These are phyloP conservation scores for Trichacis sp. DNA, from an alignment of 2,888 invertebrate genomes.

Conservation along the genomic window DNA sequence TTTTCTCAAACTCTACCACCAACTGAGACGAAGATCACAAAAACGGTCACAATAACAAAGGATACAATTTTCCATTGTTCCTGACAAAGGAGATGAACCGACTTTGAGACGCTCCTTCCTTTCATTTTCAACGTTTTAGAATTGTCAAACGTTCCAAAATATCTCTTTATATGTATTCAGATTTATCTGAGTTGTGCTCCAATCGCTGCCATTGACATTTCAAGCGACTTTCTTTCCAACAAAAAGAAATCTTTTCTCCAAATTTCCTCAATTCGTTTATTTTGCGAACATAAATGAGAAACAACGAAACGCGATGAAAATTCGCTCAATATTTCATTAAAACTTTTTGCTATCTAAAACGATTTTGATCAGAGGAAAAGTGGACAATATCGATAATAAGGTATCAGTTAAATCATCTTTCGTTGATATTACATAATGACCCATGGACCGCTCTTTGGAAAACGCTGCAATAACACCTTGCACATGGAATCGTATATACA, in stretches of 20 bases:
- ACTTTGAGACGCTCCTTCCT: constrained; percentile 11
- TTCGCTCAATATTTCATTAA: background rate
- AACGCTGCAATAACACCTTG: constrained; percentile 19
- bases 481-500: constrained; percentile 13
- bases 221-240: background rate
- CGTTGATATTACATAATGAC: constrained; percentile 38
- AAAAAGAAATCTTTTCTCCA: background rate
- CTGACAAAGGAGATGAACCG: constrained; percentile 12
- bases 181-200: constrained; percentile 4
- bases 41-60: constrained; percentile 22
- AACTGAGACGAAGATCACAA: constrained; percentile 1
- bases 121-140: background rate
- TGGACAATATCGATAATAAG: constrained; percentile 45
- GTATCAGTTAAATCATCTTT: constrained; percentile 36
- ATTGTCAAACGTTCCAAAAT: constrained; percentile 8
- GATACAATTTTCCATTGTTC: constrained; percentile 24
- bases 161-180: constrained; percentile 8
- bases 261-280: background rate
- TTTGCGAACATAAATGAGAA: background rate
- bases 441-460: constrained; percentile 14
- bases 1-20: constrained; percentile 8
- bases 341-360: no score
- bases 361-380: no score
- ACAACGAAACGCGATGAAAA: background rate
- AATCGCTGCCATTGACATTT: constrained; percentile 6